A percentile compares a stretch with the other conserved stretches of the same genome.
These are phyloP conservation scores for Grantiella picta DNA, from an alignment of 2,113 vertebrate genomes.

Conservation along the genomic window DNA sequence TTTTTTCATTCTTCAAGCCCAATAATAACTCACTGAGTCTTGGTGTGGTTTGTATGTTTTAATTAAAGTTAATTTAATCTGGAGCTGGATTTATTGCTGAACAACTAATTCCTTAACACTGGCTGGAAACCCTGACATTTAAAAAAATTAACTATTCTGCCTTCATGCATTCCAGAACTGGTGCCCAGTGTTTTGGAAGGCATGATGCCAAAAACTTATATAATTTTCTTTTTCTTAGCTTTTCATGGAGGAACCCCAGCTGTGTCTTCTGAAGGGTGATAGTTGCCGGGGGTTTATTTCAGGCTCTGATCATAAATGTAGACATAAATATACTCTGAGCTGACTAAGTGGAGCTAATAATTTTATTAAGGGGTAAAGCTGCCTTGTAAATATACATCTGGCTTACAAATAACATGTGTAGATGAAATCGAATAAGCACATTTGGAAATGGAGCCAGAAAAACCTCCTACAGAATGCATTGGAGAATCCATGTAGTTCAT, in stretches of 20 bases:
- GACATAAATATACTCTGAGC: not conserved
- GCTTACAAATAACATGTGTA: not conserved
- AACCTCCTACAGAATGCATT: not conserved
- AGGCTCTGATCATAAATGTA: not conserved
- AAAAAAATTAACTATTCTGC: not conserved
- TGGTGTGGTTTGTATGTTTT: conserved; percentile 22
- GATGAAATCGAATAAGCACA: not conserved
- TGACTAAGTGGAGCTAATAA: conserved; percentile 41
- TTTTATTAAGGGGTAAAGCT: conserved; percentile 15
- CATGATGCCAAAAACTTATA: not conserved
- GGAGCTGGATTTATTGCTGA: conserved; percentile 30
- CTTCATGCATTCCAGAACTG: conserved; percentile 23
- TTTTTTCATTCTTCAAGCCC: not conserved
- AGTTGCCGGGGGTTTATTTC: not conserved
- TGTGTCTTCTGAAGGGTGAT: conserved; percentile 15
- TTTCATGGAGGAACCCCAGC: not conserved
- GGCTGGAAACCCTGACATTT: not conserved
- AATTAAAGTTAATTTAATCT: conserved; percentile 57
- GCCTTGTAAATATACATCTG: conserved; percentile 39
- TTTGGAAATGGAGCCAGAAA: conserved; percentile 13
- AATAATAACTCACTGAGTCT: not conserved
- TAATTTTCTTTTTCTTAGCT: not conserved
- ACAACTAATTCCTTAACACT: conserved; percentile 12
- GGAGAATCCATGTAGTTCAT: not conserved
- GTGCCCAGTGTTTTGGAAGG: conserved; percentile 51